Base-by-base conservation (phyloP, 1,140 invertebrate genomes). In the Brachionus asplanchnoidis region DNA sequence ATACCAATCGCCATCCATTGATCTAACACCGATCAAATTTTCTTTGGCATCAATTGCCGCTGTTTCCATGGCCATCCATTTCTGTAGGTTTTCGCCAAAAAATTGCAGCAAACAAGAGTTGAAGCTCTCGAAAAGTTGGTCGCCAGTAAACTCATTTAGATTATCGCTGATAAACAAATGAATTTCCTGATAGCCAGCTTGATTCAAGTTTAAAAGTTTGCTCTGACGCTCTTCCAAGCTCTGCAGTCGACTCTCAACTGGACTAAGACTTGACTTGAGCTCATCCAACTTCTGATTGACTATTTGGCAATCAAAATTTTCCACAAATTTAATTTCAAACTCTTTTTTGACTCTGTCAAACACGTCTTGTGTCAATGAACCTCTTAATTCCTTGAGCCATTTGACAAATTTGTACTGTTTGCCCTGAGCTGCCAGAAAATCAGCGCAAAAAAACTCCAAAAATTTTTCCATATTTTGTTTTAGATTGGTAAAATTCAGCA, bases 1-100 rank as follows among this genome's bases (percentile, higher is more conserved):
- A 82, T 65, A 82, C 79, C 79, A 82, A 82, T 82, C 79, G 2
- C 79, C 79, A 4, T 82, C 79, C 28, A 44, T 44, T 26, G 50
- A 65, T 60, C 46, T 82, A 23, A 82, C 32, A 44, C 65, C 44
- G 14, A 82, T 44, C 42, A 82, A 65, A 40, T 40, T 65, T 42
- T 60, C 53, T 44, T 68, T 68, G 0, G 79, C 20, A 32, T 36
- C 40, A 42, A 44, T 14, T 1, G 79, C 79, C 3, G 79, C 79
- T 44, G 36, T 68, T 82, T 82, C 53, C 79, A 82, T 82, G 8
- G 65, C 36, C 8, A 65, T 65, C 79, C 79, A 82, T 65, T 82
- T 82, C 28, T 65, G 65, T 12, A 68, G 20, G 65, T 82, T 82
- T 65, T 82, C 53, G 40, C 36, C 53, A 44, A 82, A 77, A 77